Evolutionary conservation across 2,113 vertebrate species (phyloP), one percentile per base, ranked within the genome.

Genomic region (Channa argus): DNA sequence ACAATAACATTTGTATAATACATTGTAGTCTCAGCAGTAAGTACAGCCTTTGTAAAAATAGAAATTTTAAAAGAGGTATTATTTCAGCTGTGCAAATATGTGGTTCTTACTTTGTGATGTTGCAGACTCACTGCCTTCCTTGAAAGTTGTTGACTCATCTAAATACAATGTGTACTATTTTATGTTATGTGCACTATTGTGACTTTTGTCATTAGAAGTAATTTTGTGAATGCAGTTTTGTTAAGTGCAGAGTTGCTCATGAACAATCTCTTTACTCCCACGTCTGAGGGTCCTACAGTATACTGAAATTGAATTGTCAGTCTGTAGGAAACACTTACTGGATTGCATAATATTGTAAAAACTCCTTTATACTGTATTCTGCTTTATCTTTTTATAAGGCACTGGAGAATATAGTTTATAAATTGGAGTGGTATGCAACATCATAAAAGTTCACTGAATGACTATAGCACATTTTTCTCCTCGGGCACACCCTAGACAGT

Each of bases 291-390:
- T 65, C 6, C 24, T 24, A 24, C 24, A 24, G 1, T 46, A 50
- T 54, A 7, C 46, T 11, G 49, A 12, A 65, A 72, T 81, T 59
- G 43, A 49, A 8, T 69, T 65, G 10, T 73, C 59, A 44, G 6
- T 38, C 56, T 47, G 38, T 11, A 44, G 54, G 59, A 64, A 50
- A 7, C 33, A 54, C 50, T 4, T 24, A 1, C 34, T 6, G 12
- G 11, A 15, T 62, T 65, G 33, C 36, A 8, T 63, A 59, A 6
- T 75, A 44, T 24, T 49, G 13, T 9, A 50, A 55, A 59, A 9
- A 38, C 59, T 36, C 12, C 50, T 7, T 71, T 0, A 8, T 37
- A 3, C 33, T 61, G 0, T 33, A 5, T 50, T 74, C 11, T 39
- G 12, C 59, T 65, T 62, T 15, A 2, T 66, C 34, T 59, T 9